Evolutionary conservation across 92 coral and sea anemone genomes (phyloP).

Genomic region (Nematostella vectensis): DNA sequence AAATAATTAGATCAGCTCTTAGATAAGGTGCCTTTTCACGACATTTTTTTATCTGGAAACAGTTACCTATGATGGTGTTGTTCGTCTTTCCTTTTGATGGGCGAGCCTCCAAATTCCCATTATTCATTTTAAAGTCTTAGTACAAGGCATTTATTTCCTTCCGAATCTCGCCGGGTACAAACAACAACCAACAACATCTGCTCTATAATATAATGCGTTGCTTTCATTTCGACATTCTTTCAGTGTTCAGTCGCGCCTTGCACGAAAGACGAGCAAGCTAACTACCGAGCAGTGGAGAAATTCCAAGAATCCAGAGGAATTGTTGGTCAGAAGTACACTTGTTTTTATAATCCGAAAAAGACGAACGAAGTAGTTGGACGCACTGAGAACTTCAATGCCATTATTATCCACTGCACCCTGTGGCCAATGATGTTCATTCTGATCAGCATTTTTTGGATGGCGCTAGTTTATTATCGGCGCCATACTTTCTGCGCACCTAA

Average conservation of each 20-base stretch:
- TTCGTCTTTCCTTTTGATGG: too few species aligned
- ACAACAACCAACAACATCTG: too few species aligned
- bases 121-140: too few species aligned
- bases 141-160: too few species aligned
- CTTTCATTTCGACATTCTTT: neutral
- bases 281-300: neutral
- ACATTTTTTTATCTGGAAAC: too few species aligned
- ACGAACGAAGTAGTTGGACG: conserved; percentile 21
- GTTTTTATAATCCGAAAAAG: conserved; percentile 37
- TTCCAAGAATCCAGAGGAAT: conserved; percentile 6
- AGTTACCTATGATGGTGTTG: too few species aligned
- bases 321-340: conserved; percentile 11
- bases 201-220: too few species aligned
- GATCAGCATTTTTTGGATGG: conserved; percentile 12
- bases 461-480: conserved; percentile 16
- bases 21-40: too few species aligned
- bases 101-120: too few species aligned
- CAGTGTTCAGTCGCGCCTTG: conserved; percentile 51
- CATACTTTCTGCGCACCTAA: conserved; percentile 1
- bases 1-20: too few species aligned
- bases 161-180: too few species aligned
- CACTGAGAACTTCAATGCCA: conserved; percentile 10
- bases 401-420: conserved; percentile 39
- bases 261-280: conserved; percentile 3
- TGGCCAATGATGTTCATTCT: conserved; percentile 38